phyloP scores from a whole-genome alignment of 2,797 vertebrate species.

The Remorina albescens region DNA sequence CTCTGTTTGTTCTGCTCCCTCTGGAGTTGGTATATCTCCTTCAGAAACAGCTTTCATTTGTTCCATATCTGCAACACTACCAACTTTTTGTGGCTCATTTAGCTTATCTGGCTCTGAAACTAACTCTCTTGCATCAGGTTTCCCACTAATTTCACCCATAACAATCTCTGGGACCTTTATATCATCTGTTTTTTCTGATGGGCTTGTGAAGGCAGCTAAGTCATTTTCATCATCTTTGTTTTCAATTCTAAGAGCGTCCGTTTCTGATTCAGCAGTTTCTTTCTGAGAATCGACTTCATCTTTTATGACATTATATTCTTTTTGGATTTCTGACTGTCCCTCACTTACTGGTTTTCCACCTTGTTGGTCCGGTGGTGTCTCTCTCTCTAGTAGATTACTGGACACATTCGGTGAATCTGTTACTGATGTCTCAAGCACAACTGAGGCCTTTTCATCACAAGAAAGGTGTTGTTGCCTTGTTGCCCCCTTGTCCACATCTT shows the following conservation, averaged over 20 bases:
- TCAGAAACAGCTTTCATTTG: slow-evolving; percentile 23
- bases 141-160: slow-evolving; percentile 7
- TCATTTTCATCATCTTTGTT: slow-evolving; percentile 29
- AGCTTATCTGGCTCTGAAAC: slow-evolving; percentile 35
- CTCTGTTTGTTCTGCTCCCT: slow-evolving; percentile 32
- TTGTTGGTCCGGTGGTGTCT: slow-evolving; percentile 15
- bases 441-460: slow-evolving; percentile 40
- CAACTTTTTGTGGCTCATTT: slow-evolving; percentile 23
- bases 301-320: slow-evolving; percentile 35
- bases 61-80: background rate
- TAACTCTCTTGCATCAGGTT: slow-evolving; percentile 15
- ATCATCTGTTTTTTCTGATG: slow-evolving; percentile 39
- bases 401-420: slow-evolving; percentile 17
- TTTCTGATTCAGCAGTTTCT: slow-evolving; percentile 30
- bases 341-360: background rate
- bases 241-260: slow-evolving; percentile 11
- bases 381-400: slow-evolving; percentile 39
- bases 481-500: slow-evolving; percentile 17
- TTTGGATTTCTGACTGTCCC: slow-evolving; percentile 23
- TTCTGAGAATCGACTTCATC: slow-evolving; percentile 18
- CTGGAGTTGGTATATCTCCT: slow-evolving; percentile 23
- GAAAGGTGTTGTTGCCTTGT: slow-evolving; percentile 24
- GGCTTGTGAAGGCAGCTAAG: slow-evolving; percentile 10
- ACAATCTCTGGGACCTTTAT: slow-evolving; percentile 26
- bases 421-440: slow-evolving; percentile 28